Conservation (phyloP, 2,797 vertebrate genomes). For the Cyprinella venusta region DNA sequence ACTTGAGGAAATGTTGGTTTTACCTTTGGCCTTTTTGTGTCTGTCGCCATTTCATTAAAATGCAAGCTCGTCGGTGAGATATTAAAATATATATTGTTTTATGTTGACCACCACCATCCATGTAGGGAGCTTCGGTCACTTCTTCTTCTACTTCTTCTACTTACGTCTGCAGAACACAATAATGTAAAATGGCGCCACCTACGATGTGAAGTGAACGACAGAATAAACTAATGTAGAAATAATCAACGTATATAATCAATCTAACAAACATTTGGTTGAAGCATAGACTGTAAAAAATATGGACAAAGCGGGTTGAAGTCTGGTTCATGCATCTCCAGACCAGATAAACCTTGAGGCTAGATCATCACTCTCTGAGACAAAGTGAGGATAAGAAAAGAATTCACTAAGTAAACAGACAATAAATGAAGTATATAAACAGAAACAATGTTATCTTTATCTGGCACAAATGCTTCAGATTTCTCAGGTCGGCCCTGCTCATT, state of each 20-base stretch:
- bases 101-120: background rate
- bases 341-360: background rate
- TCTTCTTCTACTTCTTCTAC: constrained; percentile 12
- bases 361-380: constrained; percentile 44
- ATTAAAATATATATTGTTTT: background rate
- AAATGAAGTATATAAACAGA: background rate
- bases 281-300: too few relatives aligned
- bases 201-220: background rate
- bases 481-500: constrained; percentile 72
- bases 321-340: background rate
- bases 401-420: background rate
- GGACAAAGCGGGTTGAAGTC: background rate
- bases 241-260: background rate
- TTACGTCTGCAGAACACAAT: background rate
- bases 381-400: constrained; percentile 23
- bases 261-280: background rate
- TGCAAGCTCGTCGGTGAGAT: background rate
- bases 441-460: constrained; percentile 65
- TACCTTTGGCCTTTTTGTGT: constrained; percentile 35
- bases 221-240: background rate
- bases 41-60: constrained; percentile 37
- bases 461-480: constrained; percentile 73
- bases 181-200: background rate
- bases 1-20: background rate
- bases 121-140: background rate